Evolutionary conservation across 2,797 vertebrate species (phyloP).

Genomic region (Masticophis lateralis): DNA sequence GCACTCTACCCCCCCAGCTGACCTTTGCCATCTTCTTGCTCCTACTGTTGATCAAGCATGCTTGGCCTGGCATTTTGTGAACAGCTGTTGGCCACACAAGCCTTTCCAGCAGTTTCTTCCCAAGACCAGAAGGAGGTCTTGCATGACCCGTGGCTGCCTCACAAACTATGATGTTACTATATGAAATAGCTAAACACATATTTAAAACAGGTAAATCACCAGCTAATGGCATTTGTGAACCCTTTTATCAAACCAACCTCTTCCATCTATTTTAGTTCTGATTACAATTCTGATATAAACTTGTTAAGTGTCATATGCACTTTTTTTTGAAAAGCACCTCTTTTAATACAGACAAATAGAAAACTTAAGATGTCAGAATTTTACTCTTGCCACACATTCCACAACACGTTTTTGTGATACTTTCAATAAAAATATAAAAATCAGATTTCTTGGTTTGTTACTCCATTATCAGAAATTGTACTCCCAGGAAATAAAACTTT

Average conservation of each 20-base stretch:
- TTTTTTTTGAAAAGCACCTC: too few relatives aligned
- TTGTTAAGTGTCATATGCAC: background rate
- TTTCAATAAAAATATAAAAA: background rate
- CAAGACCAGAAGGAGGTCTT: background rate
- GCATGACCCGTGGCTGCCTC: background rate
- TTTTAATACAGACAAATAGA: background rate
- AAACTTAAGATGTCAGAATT: background rate
- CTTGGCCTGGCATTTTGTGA: background rate
- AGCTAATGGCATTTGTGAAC: background rate
- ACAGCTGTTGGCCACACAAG: background rate
- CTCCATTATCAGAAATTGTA: background rate
- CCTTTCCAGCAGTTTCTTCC: background rate
- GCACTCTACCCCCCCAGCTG: background rate
- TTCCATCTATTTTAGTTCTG: background rate
- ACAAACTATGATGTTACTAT: background rate
- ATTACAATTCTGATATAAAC: background rate
- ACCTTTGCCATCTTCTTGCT: background rate
- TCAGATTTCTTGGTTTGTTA: background rate
- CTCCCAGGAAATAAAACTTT: background rate
- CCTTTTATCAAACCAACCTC: background rate
- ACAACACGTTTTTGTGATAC: background rate
- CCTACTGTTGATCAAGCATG: background rate
- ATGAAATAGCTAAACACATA: background rate
- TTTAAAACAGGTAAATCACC: background rate
- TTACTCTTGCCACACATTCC: background rate